Conservation (phyloP, 1,140 invertebrate species). For the Drosophila ironensis region DNA sequence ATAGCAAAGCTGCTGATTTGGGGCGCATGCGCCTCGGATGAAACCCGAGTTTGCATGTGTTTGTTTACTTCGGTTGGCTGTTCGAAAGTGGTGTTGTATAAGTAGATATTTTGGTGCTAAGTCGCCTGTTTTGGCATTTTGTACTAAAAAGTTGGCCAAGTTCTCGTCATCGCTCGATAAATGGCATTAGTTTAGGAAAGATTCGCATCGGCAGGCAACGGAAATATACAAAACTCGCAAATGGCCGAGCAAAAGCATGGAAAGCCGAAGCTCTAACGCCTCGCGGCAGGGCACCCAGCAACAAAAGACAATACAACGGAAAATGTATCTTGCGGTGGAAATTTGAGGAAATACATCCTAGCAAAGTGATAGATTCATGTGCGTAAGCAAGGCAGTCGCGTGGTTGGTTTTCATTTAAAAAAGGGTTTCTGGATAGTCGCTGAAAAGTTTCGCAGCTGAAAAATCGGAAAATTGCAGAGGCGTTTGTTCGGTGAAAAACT, state of each 20-base stretch:
- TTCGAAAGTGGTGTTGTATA: slow-evolving; percentile 55
- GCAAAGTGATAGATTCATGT: slow-evolving; percentile 15
- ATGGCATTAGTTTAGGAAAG: background rate
- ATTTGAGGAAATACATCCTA: slow-evolving; percentile 49
- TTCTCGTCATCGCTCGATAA: slow-evolving; percentile 21
- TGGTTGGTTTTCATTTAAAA: too few species aligned
- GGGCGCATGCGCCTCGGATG: slow-evolving; percentile 48
- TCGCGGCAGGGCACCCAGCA: slow-evolving; percentile 4
- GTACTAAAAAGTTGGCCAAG: slow-evolving; percentile 20
- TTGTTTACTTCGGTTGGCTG: slow-evolving; percentile 64
- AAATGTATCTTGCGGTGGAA: slow-evolving; percentile 47
- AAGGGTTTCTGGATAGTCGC: slow-evolving; percentile 21
- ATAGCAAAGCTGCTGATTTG: slow-evolving; percentile 17
- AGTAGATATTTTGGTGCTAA: slow-evolving; percentile 56
- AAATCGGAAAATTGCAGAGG: slow-evolving; percentile 16
- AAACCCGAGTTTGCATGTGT: slow-evolving; percentile 65
- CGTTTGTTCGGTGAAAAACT: slow-evolving; percentile 41
- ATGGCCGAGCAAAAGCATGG: slow-evolving; percentile 3
- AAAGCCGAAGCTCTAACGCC: slow-evolving; percentile 1
- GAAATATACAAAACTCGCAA: slow-evolving; percentile 2
- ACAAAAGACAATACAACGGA: slow-evolving; percentile 37
- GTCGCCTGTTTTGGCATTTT: slow-evolving; percentile 48
- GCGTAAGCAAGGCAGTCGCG: too few species aligned
- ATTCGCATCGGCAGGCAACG: background rate
- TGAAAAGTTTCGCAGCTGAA: too few species aligned